Base-by-base conservation (phyloP, 1,140 invertebrate genomes). In the Ditylenchus dipsaci region DNA sequence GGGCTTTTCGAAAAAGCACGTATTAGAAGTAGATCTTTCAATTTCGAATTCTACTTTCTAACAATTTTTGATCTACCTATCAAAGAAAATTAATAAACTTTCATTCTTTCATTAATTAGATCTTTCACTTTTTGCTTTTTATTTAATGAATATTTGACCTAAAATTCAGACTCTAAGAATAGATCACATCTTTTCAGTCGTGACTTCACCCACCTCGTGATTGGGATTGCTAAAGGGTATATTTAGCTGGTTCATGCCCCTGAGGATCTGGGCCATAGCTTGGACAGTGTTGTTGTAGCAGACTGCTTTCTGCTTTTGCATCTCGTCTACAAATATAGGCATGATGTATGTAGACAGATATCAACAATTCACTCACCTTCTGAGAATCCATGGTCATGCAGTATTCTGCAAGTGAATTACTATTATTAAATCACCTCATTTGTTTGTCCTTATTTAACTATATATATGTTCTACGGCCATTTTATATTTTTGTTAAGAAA, bases 261-360 rank as follows among this genome's bases (percentile, higher is more conserved):
- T 72, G 13, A 78, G 53, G 26, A 76, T 64, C 53, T 61, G 29
- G 9, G 76, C 75, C 75, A 76, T 76, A 30, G 74, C 75, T n/a
- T 77, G 62, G 21, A 76, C 67, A 7, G 76, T 76, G 61, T 76
- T 76, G 53, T 76, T 76, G 68, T 76, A 76, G 11, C 78, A 67
- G 30, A 77, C 75, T 23, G 62, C 53, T 27, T 76, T 76, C 49
- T 76, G 75, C 42, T 76, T 76, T 49, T 72, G 53, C 49, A 63
- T 74, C 56, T 76, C 75, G 63, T 76, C 75, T n/a, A 13, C 53
- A 61, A 30, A n/a, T n/a, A n/a, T n/a, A n/a, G n/a, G n/a, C 26
- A 21, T 53, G n/a, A 7, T 17, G 15, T 53, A 3, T 53, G 23
- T 53, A 15, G 23, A 8, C 15, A 3, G 15, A 5, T 53, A 53